Evolutionary conservation across 2,888 invertebrate species (phyloP).

Genomic region (Drosophila barbarae): DNA sequence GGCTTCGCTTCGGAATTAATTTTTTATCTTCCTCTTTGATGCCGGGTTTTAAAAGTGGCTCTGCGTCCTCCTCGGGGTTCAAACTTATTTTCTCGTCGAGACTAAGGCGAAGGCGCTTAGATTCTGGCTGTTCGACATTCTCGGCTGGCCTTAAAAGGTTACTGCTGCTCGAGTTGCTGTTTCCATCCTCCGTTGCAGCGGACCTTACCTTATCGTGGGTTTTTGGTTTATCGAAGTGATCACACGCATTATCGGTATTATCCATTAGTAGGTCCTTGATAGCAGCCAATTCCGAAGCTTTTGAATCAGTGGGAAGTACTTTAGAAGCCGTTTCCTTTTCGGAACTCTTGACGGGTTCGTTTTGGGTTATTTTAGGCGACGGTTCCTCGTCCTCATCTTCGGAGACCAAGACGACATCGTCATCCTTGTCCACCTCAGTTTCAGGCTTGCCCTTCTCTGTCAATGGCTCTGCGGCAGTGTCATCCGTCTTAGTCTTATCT

Average conservation of each 20-base stretch:
- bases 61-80: background rate
- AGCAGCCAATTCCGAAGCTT: constrained; percentile 11
- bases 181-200: constrained; percentile 54
- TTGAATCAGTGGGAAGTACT: background rate
- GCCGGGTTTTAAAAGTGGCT: background rate
- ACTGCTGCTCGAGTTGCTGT: constrained; percentile 72
- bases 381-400: constrained; percentile 63
- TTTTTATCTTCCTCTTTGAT: constrained; percentile 8
- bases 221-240: constrained; percentile 69
- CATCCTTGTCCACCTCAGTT: constrained; percentile 26
- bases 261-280: constrained; percentile 55
- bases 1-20: constrained; percentile 37
- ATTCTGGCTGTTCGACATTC: constrained; percentile 14
- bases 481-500: constrained; percentile 42
- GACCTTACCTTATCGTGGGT: constrained; percentile 33
- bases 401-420: constrained; percentile 61
- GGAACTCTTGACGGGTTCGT: constrained; percentile 5
- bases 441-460: constrained; percentile 1
- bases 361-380: constrained; percentile 1
- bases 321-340: constrained; percentile 1
- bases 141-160: constrained; percentile 68
- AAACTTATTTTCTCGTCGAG: constrained; percentile 38
- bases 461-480: constrained; percentile 5
- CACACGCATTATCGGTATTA: constrained; percentile 77
- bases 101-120: constrained; percentile 50